Base-by-base conservation (phyloP, 2,888 invertebrate species). In the Callinectes sapidus region DNA sequence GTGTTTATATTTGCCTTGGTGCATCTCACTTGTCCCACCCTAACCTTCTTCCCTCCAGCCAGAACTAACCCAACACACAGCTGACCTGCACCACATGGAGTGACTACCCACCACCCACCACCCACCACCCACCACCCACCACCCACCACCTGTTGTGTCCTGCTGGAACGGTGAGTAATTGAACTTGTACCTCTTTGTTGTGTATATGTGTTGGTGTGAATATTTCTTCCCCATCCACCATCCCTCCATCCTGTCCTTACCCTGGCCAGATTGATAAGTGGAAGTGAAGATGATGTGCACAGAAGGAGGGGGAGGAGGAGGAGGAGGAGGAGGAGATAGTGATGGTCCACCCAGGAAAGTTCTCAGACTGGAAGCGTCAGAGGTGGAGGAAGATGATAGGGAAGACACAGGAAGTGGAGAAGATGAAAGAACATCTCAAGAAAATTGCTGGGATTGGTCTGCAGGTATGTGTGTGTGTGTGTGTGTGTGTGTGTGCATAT, bases 291-390 rank as follows among this genome's bases (percentile, higher is more conserved):
- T 66, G 90, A 85, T 85, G 90, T 90, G 54, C 18, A 54, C 18
- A 10, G 90, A 85, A 32, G 90, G 48, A 28, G 61, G n/a, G 14
- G 55, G 61, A 39, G 61, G 89, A 39, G 55, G 61, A 28, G n/a
- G 39, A n/a, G 32, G 42, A 32, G 18, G 35, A 28, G 85, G 85
- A 14, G 18, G 35, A 28, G 85, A 35, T 23, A 61, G 42, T 32
- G 92, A 92, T n/a, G 87, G 90, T 3, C 90, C 92, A 1, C 77
- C 92, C 18, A 92, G 90, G 16, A 92, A 92, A 16, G 14, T 87
- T 14, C 86, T 87, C 35, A 71, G 92, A 28, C 48, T 92, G 23
- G 92, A 92, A 8, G 13, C 6, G 35, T 32, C 35, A 28, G 81
- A 81, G 35, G 87, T 48, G n/a, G 48, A 42, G 16, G 87, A 91